Percentiles rank a stretch among this genome's conserved stretches.
These are phyloP conservation scores for Itoplectis maculator DNA, from an alignment of 2,888 invertebrate species.

Conservation along the genomic window DNA sequence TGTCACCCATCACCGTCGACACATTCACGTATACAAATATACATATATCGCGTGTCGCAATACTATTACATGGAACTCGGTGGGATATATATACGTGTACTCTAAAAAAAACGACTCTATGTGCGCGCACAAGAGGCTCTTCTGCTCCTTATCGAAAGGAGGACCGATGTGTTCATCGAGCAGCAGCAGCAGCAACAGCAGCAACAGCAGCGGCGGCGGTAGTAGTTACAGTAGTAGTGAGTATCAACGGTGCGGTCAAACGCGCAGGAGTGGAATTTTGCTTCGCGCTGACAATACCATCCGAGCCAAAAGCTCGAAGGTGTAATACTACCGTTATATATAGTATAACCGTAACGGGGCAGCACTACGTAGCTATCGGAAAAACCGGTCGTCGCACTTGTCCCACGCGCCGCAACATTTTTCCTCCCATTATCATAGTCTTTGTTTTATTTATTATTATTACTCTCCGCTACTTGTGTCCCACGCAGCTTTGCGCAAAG, in stretches of 20 bases:
- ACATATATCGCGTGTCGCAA: neutral
- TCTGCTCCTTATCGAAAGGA: conserved; percentile 29
- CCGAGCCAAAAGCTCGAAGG: conserved; percentile 24
- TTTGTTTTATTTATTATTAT: neutral
- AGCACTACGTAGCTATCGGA: conserved; percentile 46
- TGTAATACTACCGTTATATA: conserved; percentile 21
- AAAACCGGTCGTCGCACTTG: conserved; percentile 58
- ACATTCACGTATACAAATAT: conserved; percentile 4
- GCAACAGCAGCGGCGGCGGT: too few species aligned
- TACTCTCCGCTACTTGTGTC: neutral
- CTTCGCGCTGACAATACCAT: conserved; percentile 35
- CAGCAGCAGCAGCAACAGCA: conserved; percentile 1
- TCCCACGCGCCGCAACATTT: conserved; percentile 28
- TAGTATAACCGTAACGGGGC: conserved; percentile 36
- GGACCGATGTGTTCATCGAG: conserved; percentile 32
- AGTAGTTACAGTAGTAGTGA: conserved; percentile 24
- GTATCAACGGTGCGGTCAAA: conserved; percentile 53
- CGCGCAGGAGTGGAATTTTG: conserved; percentile 51
- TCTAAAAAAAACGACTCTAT: neutral
- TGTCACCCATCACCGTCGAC: conserved; percentile 12
- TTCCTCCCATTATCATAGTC: neutral
- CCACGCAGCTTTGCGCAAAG: conserved; percentile 17
- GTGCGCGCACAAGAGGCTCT: conserved; percentile 2
- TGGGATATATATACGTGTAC: conserved; percentile 5
- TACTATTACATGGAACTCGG: neutral